Conservation (phyloP, 1,140 invertebrate genomes). For the Drosophila athabasca region DNA sequence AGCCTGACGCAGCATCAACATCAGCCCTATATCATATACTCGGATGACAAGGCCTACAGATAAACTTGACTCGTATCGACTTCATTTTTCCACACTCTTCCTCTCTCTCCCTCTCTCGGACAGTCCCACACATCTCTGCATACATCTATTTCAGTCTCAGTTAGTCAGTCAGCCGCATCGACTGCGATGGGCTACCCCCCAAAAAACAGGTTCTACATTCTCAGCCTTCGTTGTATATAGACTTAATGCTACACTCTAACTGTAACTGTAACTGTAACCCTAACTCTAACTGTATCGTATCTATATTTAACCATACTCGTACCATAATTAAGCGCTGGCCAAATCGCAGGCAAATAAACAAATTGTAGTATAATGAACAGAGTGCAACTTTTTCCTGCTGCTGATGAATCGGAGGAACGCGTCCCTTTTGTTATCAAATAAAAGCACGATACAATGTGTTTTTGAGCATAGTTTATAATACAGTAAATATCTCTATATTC, state of each 20-base stretch:
- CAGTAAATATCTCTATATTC: constrained; percentile 39
- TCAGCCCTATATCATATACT: constrained; percentile 83
- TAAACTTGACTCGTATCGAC: constrained; percentile 47
- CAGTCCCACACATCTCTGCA: not conserved
- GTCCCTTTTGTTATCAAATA: too few relatives aligned
- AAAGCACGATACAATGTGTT: not conserved
- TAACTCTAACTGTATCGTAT: constrained; percentile 70
- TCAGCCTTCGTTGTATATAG: constrained; percentile 77
- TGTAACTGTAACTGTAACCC: constrained; percentile 49
- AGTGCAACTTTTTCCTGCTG: not conserved
- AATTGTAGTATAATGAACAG: constrained; percentile 64
- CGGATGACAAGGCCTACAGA: constrained; percentile 83
- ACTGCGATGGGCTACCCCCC: constrained; percentile 33
- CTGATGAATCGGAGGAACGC: not conserved
- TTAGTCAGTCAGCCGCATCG: constrained; percentile 75
- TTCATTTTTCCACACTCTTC: constrained; percentile 27
- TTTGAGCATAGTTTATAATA: constrained; percentile 59
- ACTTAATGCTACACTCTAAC: constrained; percentile 43
- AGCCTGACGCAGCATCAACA: constrained; percentile 67
- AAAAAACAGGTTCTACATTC: constrained; percentile 72
- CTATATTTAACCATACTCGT: constrained; percentile 57
- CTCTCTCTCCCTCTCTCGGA: not conserved
- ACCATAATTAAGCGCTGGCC: constrained; percentile 67
- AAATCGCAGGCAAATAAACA: constrained; percentile 59
- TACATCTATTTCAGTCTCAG: constrained; percentile 35